Conservation (phyloP, 92 coral and sea anemone genomes). For the Palythoa caribaeorum region DNA sequence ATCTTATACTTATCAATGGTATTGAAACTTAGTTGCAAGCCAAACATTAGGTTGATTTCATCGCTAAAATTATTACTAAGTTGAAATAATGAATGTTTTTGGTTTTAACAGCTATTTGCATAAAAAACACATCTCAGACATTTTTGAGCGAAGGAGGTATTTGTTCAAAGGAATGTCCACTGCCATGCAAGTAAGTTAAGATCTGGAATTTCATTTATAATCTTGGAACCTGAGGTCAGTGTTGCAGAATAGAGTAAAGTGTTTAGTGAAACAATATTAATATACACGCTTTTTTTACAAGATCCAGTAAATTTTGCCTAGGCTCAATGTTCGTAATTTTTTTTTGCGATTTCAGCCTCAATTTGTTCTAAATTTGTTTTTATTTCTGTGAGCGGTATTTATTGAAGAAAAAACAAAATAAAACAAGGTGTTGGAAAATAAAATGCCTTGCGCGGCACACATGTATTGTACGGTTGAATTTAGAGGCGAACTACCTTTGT, state of each 20-base stretch:
- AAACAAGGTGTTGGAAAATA: too few species aligned
- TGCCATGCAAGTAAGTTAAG: conserved; percentile 25
- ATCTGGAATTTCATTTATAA: neutral
- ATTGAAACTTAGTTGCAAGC: neutral
- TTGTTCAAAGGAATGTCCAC: conserved; percentile 33
- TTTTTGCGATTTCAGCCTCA: too few species aligned
- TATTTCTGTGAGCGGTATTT: too few species aligned
- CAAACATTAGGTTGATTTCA: neutral
- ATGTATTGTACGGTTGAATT: too few species aligned
- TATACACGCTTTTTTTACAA: neutral
- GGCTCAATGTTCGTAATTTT: too few species aligned
- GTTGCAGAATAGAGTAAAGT: too few species aligned
- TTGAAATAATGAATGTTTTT: neutral
- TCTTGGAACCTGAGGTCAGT: neutral
- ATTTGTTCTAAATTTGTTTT: too few species aligned
- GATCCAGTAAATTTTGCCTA: too few species aligned
- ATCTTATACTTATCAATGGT: neutral
- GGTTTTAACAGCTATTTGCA: conserved; percentile 16
- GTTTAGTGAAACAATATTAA: neutral
- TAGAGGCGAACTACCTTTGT: too few species aligned
- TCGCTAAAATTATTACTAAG: neutral
- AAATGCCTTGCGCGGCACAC: too few species aligned
- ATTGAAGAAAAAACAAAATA: too few species aligned
- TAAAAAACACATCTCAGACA: neutral
- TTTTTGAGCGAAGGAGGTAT: neutral